Conservation (phyloP, 2,888 invertebrate species). For the Agrotis segetum region DNA sequence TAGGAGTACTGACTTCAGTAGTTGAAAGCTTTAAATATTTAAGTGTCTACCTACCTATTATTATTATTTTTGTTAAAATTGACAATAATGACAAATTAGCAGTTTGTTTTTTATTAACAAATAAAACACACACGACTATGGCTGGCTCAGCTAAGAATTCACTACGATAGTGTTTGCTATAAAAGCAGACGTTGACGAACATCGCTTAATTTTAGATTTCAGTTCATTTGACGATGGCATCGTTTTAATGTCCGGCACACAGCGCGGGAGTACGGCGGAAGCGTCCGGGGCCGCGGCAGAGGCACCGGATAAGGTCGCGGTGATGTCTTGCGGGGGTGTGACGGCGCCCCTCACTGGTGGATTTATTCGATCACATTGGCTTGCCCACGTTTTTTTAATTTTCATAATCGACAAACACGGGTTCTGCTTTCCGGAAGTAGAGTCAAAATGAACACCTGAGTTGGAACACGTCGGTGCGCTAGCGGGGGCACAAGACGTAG, state of each 20-base stretch:
- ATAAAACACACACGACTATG: slow-evolving; percentile 34
- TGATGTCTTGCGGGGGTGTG: neutral
- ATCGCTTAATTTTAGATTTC: slow-evolving; percentile 8
- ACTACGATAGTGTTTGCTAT: slow-evolving; percentile 29
- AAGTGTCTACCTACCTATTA: too few relatives aligned
- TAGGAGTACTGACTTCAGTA: too few relatives aligned
- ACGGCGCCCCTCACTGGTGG: neutral
- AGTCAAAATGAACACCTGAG: slow-evolving; percentile 6
- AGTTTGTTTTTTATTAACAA: slow-evolving; percentile 35
- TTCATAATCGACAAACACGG: slow-evolving; percentile 66
- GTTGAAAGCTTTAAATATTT: too few relatives aligned
- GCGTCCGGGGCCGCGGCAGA: neutral
- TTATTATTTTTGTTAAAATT: too few relatives aligned
- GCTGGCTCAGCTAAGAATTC: neutral
- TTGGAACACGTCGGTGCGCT: neutral
- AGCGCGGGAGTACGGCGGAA: neutral
- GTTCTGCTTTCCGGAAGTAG: slow-evolving; percentile 22
- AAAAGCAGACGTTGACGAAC: slow-evolving; percentile 27
- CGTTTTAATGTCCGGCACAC: neutral
- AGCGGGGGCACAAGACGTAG: neutral
- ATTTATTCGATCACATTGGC: slow-evolving; percentile 7
- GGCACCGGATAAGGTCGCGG: neutral
- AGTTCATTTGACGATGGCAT: neutral
- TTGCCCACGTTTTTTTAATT: slow-evolving; percentile 60
- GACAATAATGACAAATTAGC: neutral